Conservation (phyloP, 2,888 invertebrate species). For the Cerastis leucographa region DNA sequence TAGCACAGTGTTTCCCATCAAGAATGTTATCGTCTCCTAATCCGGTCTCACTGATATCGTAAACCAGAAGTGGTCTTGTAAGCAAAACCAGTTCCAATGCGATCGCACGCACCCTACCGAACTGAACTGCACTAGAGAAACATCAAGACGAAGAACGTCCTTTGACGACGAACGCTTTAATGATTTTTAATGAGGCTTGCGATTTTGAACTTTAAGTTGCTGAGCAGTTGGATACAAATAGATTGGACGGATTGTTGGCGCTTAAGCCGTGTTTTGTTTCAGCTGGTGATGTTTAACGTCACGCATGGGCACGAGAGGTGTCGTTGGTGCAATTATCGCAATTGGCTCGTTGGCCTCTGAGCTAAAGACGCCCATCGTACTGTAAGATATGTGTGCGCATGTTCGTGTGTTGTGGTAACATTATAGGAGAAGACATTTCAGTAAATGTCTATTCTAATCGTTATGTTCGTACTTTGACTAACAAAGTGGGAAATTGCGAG, state of each 20-base stretch:
- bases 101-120: constrained; percentile 83
- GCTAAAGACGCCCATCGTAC: constrained; percentile 87
- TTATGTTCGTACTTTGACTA: constrained; percentile 44
- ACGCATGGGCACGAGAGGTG: constrained; percentile 88
- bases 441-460: constrained; percentile 51
- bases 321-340: constrained; percentile 89
- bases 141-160: constrained; percentile 76
- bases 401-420: constrained; percentile 56
- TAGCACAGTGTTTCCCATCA: constrained; percentile 86
- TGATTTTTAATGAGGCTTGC: constrained; percentile 65
- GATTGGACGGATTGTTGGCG: constrained; percentile 65
- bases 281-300: constrained; percentile 80
- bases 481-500: constrained; percentile 31
- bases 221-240: constrained; percentile 72
- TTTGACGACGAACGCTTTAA: constrained; percentile 73
- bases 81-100: constrained; percentile 86
- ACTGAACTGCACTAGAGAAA: constrained; percentile 80
- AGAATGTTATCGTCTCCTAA: constrained; percentile 88
- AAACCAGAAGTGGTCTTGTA: constrained; percentile 88
- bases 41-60: constrained; percentile 88
- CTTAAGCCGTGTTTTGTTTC: constrained; percentile 77
- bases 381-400: constrained; percentile 73
- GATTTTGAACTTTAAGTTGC: constrained; percentile 75
- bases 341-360: constrained; percentile 88
- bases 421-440: constrained; percentile 56